Evolutionary conservation across 2,888 invertebrate genomes (phyloP), one percentile per base, ranked within the genome.

Genomic region (Eurytoma californica): DNA sequence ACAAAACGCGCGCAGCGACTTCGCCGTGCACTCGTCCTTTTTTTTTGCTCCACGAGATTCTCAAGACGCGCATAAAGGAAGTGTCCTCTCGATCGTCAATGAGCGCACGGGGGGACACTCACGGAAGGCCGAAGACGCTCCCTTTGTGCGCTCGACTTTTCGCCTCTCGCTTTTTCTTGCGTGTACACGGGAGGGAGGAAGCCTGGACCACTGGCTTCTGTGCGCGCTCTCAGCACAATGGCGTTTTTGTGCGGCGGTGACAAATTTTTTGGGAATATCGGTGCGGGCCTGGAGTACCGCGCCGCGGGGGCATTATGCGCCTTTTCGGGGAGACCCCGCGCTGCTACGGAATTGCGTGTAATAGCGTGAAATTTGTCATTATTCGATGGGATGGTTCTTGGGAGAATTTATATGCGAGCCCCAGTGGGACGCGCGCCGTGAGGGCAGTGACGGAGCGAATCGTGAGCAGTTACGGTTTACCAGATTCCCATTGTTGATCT

Each of bases 281-380:
- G 24, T 24, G 24, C 24, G 24, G 55, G 39, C 53, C 51, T 70
- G 14, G 18, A 14, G 18, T 5, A 39, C 16, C 47, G n/a, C 3
- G 47, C 28, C 9, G 7, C 20, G 51, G 61, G 24, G 18, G 5
- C 2, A 24, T 14, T 60, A 24, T 28, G 39, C 57, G 49, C 16
- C 55, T 75, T 75, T 49, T 69, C 47, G 30, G 20, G 13, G 39
- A 39, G 39, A 39, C 5, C 4, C 5, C 4, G 39, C 4, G 39
- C 39, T 7, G 55, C 20, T 20, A 20, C 18, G 63, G n/a, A 49
- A 70, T 65, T 61, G 55, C 74, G 79, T 75, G 65, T 74, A 79
- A 74, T 68, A 49, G 60, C 80, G 76, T 80, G 80, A 80, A 72
- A 80, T 80, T 66, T 72, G 1, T 39, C 47, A 57, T 66, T 70